These are phyloP conservation scores for Colossoma macropomum DNA, from an alignment of 2,113 vertebrate genomes.

Conservation along the genomic window DNA sequence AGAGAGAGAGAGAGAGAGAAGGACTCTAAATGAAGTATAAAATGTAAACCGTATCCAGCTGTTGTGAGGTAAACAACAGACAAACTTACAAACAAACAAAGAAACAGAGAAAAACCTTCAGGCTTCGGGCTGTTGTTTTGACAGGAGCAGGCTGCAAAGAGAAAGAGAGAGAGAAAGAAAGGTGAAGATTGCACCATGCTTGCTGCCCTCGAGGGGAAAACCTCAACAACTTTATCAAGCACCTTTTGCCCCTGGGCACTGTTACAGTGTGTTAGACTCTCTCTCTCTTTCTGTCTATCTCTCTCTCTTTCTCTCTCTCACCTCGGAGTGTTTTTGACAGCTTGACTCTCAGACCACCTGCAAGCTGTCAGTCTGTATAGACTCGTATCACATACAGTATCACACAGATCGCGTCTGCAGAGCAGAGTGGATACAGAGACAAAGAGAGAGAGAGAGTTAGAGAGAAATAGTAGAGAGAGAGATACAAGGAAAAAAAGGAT, in stretches of 20 bases:
- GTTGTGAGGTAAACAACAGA: conserved; percentile 66
- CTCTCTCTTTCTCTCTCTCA: not conserved
- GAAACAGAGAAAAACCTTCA: conserved; percentile 51
- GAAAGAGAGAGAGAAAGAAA: not conserved
- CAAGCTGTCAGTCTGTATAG: conserved; percentile 3
- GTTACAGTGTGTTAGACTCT: not conserved
- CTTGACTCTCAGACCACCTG: conserved; percentile 4
- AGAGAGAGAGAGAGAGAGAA: too few relatives aligned
- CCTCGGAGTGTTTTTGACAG: conserved; percentile 1
- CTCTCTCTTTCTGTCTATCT: not conserved
- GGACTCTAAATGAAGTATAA: conserved; percentile 48
- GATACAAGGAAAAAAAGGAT: conserved; percentile 66
- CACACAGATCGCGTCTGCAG: conserved; percentile 55
- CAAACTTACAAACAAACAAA: conserved; percentile 63
- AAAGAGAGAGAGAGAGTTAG: too few relatives aligned
- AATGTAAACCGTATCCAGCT: conserved; percentile 61
- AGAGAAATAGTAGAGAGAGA: too few relatives aligned
- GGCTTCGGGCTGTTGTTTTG: conserved; percentile 49
- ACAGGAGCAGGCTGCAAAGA: not conserved
- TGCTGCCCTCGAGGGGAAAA: conserved; percentile 45
- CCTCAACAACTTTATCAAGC: conserved; percentile 49
- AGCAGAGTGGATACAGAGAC: too few relatives aligned
- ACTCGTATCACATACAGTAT: conserved; percentile 37
- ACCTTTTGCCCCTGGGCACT: conserved; percentile 14
- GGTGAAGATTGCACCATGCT: not conserved